Evolutionary conservation across 2,797 vertebrate genomes (phyloP), one percentile per base, ranked within the genome.

Genomic region (Hemitrygon akajei): DNA sequence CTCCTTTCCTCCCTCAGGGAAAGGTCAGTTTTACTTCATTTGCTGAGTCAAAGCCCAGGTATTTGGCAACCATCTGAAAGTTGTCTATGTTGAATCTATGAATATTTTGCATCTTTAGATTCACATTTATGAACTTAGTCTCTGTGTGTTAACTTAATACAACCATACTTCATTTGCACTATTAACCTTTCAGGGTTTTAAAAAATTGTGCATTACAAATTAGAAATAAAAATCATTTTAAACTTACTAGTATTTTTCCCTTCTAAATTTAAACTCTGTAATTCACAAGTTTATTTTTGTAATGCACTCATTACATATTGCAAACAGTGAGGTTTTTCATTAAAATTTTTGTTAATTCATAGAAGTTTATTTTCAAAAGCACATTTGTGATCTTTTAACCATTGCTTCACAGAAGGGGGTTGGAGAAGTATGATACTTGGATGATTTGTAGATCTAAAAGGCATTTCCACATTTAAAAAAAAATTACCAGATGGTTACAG

Each of bases 61-160:
- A 73, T 76, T 93, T 93, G 91, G 91, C 91, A 93, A 18, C 12
- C 40, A 56, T 92, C 75, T 92, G 66, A 92, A 92, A 75, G 91
- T 92, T 92, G 91, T 92, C 71, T 47, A 6, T 92, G 91, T 75
- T 92, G 86, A 66, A 66, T 60, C 25, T 75, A 56, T 47, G 40
- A 92, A 92, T 92, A 56, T 75, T 40, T 92, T 73, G 91, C 91
- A 75, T 75, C 91, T 75, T 75, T 30, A 92, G 86, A 69, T 69
- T 89, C 82, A 60, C 63, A 69, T 69, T 63, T 89, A 69, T 66
- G 60, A 89, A 89, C 66, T 37, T 87, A 63, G 84, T 87, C 63
- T 16, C 16, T 34, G 14, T 34, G n/a, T 34, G 63, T 63, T 87
- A 87, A 87, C 84, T 87, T 87, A 27, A 87, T 30, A 60, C 60